These are phyloP conservation scores for Spermophilus dauricus DNA, from an alignment of 2,113 vertebrate species.

Conservation along the genomic window DNA sequence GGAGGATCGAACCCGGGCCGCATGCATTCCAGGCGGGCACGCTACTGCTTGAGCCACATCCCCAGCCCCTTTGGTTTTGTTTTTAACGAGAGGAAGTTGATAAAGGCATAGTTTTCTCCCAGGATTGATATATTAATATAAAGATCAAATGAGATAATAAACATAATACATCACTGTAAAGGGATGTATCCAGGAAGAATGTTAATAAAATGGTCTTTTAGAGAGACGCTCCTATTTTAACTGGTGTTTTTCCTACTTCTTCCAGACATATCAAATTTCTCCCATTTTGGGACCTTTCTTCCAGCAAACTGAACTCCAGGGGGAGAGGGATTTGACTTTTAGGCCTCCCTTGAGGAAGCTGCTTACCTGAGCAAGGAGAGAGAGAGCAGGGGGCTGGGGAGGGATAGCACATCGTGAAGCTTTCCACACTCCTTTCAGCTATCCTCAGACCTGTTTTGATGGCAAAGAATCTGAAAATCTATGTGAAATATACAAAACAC, in stretches of 20 bases:
- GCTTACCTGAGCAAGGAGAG: not conserved
- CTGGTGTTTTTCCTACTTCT: constrained; percentile 55
- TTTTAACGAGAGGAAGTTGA: not conserved
- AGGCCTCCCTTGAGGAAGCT: not conserved
- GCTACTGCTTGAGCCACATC: too few species aligned
- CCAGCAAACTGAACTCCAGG: not conserved
- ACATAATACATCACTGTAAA: not conserved
- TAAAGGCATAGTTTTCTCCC: not conserved
- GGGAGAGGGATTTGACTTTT: not conserved
- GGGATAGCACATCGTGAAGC: not conserved
- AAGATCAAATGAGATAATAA: not conserved
- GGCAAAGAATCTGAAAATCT: not conserved
- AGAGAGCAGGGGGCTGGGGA: not conserved
- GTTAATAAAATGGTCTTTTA: not conserved
- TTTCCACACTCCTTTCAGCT: not conserved
- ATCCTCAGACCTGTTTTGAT: not conserved
- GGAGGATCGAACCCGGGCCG: too few species aligned
- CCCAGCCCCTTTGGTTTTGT: not conserved
- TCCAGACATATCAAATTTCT: constrained; percentile 20
- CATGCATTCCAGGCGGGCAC: too few species aligned
- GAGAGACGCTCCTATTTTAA: constrained; percentile 19
- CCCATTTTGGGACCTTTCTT: constrained; percentile 3
- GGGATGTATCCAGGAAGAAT: not conserved
- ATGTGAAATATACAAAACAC: not conserved
- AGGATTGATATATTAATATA: not conserved